Percentiles rank a stretch among this genome's conserved stretches.
Evolutionary conservation across 2,888 invertebrate species (phyloP).

Genomic region (Choreutis nemorana): DNA sequence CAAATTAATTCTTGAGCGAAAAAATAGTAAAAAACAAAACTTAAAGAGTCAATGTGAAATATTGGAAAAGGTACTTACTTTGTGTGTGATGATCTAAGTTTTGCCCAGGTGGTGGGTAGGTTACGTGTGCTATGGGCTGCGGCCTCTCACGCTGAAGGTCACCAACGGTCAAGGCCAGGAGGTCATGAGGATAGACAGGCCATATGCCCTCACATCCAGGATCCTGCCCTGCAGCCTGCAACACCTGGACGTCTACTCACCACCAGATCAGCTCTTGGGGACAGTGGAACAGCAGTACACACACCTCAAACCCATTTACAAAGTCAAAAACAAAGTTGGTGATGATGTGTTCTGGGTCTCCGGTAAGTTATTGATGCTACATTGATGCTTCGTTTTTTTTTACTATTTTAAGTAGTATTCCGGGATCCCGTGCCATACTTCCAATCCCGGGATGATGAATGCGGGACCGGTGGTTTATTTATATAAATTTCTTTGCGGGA

Average conservation of each 20-base stretch:
- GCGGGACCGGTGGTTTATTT: too few relatives aligned
- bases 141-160: conserved; percentile 39
- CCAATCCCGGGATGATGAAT: too few relatives aligned
- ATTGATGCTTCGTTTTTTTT: too few relatives aligned
- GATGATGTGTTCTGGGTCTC: conserved; percentile 76
- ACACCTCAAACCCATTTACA: conserved; percentile 72
- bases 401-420: too few relatives aligned
- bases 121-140: conserved; percentile 44
- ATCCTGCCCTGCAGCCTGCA: conserved; percentile 83
- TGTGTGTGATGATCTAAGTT: background rate
- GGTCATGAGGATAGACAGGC: conserved; percentile 82
- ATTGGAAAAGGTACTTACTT: too few relatives aligned
- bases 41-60: too few relatives aligned
- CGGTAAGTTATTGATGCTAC: conserved; percentile 64
- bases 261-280: conserved; percentile 72
- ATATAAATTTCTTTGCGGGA: too few relatives aligned
- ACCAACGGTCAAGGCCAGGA: conserved; percentile 27
- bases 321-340: conserved; percentile 74
- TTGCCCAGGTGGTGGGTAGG: conserved; percentile 44
- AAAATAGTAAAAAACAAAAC: too few relatives aligned
- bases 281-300: conserved; percentile 78
- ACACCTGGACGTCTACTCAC: conserved; percentile 75
- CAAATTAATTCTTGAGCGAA: too few relatives aligned
- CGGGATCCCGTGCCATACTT: too few relatives aligned
- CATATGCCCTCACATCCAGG: conserved; percentile 79